Evolutionary conservation across 2,888 invertebrate species (phyloP), one percentile per base, ranked within the genome.

Genomic region (Cremastinae sp.): DNA sequence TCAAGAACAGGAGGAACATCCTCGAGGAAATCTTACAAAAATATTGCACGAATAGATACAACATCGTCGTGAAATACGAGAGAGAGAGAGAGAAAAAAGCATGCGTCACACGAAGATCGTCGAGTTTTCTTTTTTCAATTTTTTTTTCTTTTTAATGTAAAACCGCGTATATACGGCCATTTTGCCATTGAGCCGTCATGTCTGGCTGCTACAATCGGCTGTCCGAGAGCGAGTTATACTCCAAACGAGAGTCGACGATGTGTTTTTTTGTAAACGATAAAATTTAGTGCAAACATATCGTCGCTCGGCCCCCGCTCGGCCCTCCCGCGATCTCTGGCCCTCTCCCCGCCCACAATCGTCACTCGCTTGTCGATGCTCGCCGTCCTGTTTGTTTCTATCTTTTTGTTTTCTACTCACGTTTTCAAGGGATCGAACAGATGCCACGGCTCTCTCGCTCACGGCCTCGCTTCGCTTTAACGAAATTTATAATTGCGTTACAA

Each of bases 111-210:
- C 28, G 39, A 37, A 53, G 18, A n/a, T 61, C 20, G 68, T 68
- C 56, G 56, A 45, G 14, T 41, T 28, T 28, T 28, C 28, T 16
- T 10, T 18, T 12, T 55, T 55, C 49, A 51, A 22, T 5, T 16
- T 22, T 55, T 43, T 53, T 49, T 43, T 43, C 28, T 84, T 85
- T 65, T 86, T 83, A 84, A 86, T 85, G 84, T 85, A 87, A 84
- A 85, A 83, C 81, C 77, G 78, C 80, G 84, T 82, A 70, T 53
- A 70, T 70, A 87, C 87, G 87, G 87, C 87, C 87, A 88, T 88
- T 85, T 88, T 88, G 87, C 85, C 80, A 77, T 79, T 79, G 81
- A 86, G 83, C 85, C 86, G 86, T 86, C 86, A 85, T 83, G 84
- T 83, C 84, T 84, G 83, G 78, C 77, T 70, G 73, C 73, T 76